Evolutionary conservation across 2,113 vertebrate genomes (phyloP), one percentile per base, ranked within the genome.

Genomic region (Pundamilia nyererei): DNA sequence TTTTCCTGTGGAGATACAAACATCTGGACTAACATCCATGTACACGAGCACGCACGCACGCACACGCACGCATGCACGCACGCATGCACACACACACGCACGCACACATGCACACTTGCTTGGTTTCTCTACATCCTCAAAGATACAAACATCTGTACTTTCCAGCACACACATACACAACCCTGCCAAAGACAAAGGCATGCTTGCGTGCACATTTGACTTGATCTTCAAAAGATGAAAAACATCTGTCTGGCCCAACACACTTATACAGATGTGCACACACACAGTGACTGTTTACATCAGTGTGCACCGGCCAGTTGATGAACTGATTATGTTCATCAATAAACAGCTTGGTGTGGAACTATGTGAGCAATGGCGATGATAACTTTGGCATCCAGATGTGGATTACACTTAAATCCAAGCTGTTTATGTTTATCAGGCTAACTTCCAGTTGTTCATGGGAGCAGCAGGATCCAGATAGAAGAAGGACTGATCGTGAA

Each of bases 1-100:
- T 89, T 77, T 83, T 86, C 83, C 72, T 68, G 82, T 80, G 80
- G 58, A 90, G 83, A 89, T 24, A 70, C 87, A 93, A 89, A 91
- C 90, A 92, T 90, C 81, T 86, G 84, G 33, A 7, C 62, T 55
- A 65, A 38, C 3, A 10, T 19, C 21, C 40, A n/a, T 33, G 29
- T 10, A 10, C 56, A 60, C 26, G 0, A 17, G 2, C 56, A 60
- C 84, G 68, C 72, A 60, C 84, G 68, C 72, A 2, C 13, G 0
- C 55, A 1, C 2, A 1, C 9, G 2, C 19, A 1, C 1, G 0
- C 3, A 1, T 2, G 0, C 75, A 10, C 33, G 2, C 54, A n/a
- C 38, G 4, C 83, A 47, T 6, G 3, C 58, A 77, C 82, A 26
- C 47, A 17, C 45, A 4, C 35, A 33, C 80, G 11, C 8, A n/a